These are phyloP conservation scores for Takifugu flavidus DNA, from an alignment of 2,113 vertebrate species.

Conservation along the genomic window DNA sequence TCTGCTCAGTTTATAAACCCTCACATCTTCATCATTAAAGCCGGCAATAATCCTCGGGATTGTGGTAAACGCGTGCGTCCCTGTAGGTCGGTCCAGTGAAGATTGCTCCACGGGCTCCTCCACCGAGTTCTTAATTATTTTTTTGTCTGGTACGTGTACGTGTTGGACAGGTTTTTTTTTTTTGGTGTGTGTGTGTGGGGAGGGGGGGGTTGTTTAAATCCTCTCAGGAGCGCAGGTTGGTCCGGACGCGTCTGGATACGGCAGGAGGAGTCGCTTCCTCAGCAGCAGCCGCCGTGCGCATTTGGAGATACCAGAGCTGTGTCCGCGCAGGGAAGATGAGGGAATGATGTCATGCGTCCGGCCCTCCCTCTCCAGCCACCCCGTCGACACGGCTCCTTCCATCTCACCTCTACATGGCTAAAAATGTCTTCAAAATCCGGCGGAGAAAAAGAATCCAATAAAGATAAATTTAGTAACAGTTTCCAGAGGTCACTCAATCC, in stretches of 20 bases:
- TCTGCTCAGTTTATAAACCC: conserved; percentile 49
- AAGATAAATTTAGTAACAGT: too few species aligned
- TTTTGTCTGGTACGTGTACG: not conserved
- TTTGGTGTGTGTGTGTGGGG: not conserved
- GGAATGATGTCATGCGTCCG: conserved; percentile 76
- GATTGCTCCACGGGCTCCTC: conserved; percentile 34
- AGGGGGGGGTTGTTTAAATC: conserved; percentile 39
- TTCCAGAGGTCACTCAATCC: too few species aligned
- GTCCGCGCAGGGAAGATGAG: conserved; percentile 62
- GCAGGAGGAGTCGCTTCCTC: conserved; percentile 70
- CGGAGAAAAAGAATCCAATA: too few species aligned
- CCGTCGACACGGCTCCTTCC: conserved; percentile 42
- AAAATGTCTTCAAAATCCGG: not conserved
- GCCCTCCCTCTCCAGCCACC: conserved; percentile 65
- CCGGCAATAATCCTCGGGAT: conserved; percentile 65
- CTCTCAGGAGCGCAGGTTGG: conserved; percentile 64
- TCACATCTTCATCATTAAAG: conserved; percentile 71
- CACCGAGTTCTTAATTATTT: conserved; percentile 30
- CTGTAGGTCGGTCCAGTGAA: conserved; percentile 62
- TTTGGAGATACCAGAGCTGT: conserved; percentile 66
- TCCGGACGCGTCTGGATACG: conserved; percentile 62
- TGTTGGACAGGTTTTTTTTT: not conserved
- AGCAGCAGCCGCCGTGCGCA: conserved; percentile 66
- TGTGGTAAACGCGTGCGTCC: conserved; percentile 52
- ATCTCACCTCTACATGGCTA: conserved; percentile 11